Base-by-base conservation (phyloP, 2,113 vertebrate species). In the Odocoileus hemionus region DNA sequence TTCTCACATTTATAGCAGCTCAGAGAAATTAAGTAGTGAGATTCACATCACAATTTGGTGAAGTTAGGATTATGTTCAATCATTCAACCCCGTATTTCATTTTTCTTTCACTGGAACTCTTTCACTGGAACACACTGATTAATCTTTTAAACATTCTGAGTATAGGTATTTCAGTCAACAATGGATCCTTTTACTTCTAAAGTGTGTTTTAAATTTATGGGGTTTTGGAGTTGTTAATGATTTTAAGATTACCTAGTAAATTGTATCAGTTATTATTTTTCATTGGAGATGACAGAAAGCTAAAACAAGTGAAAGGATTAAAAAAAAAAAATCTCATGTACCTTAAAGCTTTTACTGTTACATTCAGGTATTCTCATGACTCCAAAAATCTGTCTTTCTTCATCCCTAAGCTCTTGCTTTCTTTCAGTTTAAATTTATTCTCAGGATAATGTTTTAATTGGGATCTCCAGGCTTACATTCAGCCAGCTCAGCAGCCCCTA, bases 181-280 rank as follows among this genome's bases (percentile, higher is more conserved):
- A 21, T 86, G 54, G 67, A 54, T 80, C 60, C 23, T 86, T 88
- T 94, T 92, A 79, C 39, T 93, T 88, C 21, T 11, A 78, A 67
- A 54, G 11, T 83, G 1, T 52, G 70, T 79, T 85, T 83, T 91
- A 47, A 50, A 86, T 43, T 92, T 21, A 47, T 3, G 23, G 47
- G 16, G 83, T 89, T 95, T 76, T 58, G 76, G 57, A 84, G 43
- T 88, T 95, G 28, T 91, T 83, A 86, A 82, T 91, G 76, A 95
- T 61, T 92, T 96, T 50, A 50, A 94, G 39, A 85, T 94, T 67
- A 76, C 58, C 13, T 45, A 93, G 43, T 95, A 93, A 54, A 76
- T 92, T 87, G 86, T 95, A 70, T 84, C 78, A 94, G 33, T 60
- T 57, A 70, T 3, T 6, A 70, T 23, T 94, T n/a, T 97, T 86